Percentiles rank a stretch among this genome's conserved stretches.
Conservation (phyloP, 2,113 vertebrate genomes). For the Eidolon helvum region DNA sequence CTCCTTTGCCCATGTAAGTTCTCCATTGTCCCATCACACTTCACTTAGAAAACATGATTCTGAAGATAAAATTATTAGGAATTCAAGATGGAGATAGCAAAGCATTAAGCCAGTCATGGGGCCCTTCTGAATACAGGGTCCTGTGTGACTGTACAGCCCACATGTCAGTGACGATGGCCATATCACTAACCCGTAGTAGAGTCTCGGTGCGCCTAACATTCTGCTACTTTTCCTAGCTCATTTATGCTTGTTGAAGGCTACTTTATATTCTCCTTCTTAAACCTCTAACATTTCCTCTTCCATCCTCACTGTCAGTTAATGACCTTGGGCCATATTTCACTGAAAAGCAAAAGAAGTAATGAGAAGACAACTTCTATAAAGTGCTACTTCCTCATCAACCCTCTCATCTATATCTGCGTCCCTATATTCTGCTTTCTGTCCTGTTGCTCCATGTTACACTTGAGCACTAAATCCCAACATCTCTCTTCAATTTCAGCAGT, state of each 20-base stretch:
- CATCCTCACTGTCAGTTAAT: not conserved
- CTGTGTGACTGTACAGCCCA: not conserved
- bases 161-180: not conserved
- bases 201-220: accelerated
- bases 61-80: not conserved
- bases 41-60: not conserved
- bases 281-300: not conserved
- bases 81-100: not conserved
- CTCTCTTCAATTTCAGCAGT: not conserved
- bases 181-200: not conserved
- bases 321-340: not conserved
- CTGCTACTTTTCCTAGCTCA: not conserved
- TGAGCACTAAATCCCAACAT: not conserved
- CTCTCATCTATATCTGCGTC: not conserved
- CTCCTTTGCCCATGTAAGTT: not conserved
- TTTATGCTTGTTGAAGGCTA: not conserved
- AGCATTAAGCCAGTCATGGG: not conserved
- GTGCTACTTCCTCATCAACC: not conserved
- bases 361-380: not conserved
- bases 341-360: not conserved
- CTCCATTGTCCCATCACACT: not conserved
- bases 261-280: not conserved
- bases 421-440: not conserved
- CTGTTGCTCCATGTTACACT: accelerated
- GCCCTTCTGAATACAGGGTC: not conserved